Evolutionary conservation across 64 coral and sea anemone genomes (phyloP).

Genomic region (Trachythela sp.): DNA sequence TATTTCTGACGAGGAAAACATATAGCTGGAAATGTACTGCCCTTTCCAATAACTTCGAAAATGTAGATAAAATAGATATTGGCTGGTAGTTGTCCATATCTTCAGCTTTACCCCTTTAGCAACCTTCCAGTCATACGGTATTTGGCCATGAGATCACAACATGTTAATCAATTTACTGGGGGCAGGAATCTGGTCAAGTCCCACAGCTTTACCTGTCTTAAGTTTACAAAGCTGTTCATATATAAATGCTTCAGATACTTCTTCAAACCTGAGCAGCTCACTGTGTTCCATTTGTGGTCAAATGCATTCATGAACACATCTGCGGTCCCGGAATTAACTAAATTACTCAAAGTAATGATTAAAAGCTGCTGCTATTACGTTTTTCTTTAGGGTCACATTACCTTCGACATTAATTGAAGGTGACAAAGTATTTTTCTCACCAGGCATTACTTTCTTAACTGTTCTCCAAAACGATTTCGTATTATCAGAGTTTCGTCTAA

Average conservation of each 20-base stretch:
- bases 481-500: neutral
- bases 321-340: too few relatives aligned
- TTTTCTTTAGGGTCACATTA: neutral
- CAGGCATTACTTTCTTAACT: too few relatives aligned
- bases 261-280: neutral
- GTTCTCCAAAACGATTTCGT: too few relatives aligned
- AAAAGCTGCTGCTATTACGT: too few relatives aligned
- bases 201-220: too few relatives aligned
- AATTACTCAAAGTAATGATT: too few relatives aligned
- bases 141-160: neutral
- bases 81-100: constrained; percentile 32
- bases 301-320: too few relatives aligned
- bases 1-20: neutral
- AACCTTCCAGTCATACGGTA: neutral
- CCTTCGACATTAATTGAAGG: neutral
- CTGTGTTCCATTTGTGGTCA: too few relatives aligned
- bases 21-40: neutral
- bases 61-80: neutral
- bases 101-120: neutral
- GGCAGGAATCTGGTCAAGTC: too few relatives aligned
- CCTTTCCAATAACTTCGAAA: neutral
- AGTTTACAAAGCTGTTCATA: neutral
- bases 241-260: neutral
- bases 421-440: too few relatives aligned
- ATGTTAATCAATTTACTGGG: neutral